Percentiles rank a stretch among this genome's conserved stretches.
phyloP scores from a whole-genome alignment of 2,888 invertebrate species.

The Amblyteles armatorius region DNA sequence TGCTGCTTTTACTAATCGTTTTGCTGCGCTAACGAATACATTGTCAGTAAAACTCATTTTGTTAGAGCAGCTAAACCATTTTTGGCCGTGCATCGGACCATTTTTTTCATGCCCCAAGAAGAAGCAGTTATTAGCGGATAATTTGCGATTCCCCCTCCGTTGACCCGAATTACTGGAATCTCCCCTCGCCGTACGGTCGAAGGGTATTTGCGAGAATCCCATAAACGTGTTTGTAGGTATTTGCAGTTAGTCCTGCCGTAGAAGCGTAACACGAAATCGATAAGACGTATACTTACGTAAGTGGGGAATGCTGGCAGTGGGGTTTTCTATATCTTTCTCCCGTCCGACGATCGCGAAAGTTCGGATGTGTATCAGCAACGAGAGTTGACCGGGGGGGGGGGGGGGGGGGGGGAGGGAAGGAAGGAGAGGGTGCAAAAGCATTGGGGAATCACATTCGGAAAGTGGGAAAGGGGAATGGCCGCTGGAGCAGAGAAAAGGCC shows the following conservation, averaged over 20 bases:
- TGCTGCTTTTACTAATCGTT: too few species aligned
- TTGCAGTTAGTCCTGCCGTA: conserved; percentile 2
- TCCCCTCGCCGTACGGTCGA: not conserved
- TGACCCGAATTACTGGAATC: conserved; percentile 5
- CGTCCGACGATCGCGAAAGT: conserved; percentile 43
- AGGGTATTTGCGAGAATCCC: conserved; percentile 26
- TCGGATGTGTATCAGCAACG: conserved; percentile 58
- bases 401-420: not conserved
- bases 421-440: conserved; percentile 18
- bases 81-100: too few species aligned
- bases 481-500: conserved; percentile 60
- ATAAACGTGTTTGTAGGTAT: conserved; percentile 34
- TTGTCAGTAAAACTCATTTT: too few species aligned
- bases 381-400: conserved; percentile 14
- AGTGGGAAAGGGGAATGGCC: conserved; percentile 54
- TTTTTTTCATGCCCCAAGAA: not conserved
- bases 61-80: too few species aligned
- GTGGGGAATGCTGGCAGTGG: conserved; percentile 41
- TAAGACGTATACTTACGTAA: conserved; percentile 35
- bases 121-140: not conserved
- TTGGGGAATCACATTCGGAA: conserved; percentile 64
- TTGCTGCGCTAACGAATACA: too few species aligned
- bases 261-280: conserved; percentile 38
- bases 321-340: conserved; percentile 25
- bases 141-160: not conserved